phyloP scores from a whole-genome alignment of 2,113 vertebrate species.

The Microtus ochrogaster region DNA sequence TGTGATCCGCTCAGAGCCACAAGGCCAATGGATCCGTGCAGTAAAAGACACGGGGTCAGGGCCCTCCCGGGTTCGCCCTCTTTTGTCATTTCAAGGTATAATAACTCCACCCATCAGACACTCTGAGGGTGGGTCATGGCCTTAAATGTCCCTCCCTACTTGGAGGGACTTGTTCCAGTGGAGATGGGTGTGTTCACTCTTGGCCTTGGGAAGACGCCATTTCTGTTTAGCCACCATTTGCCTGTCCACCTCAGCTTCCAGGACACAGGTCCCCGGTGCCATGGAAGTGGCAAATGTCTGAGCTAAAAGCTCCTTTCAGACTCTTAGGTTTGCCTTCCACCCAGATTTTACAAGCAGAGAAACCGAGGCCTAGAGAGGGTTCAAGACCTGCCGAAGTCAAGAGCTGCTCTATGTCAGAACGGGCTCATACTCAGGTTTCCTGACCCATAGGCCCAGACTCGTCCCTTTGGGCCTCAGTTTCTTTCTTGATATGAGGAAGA shows the following conservation, averaged over 20 bases:
- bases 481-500: background rate
- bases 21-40: background rate
- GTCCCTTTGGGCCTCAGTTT: background rate
- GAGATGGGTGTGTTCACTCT: background rate
- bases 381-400: background rate
- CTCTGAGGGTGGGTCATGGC: background rate
- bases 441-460: background rate
- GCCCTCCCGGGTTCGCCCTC: background rate
- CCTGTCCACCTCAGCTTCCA: background rate
- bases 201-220: background rate
- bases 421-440: background rate
- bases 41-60: no score
- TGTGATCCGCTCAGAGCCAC: background rate
- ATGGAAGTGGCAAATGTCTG: background rate
- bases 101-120: background rate
- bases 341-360: background rate
- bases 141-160: background rate
- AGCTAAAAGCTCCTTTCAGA: background rate
- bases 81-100: background rate
- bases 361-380: background rate
- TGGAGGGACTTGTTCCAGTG: background rate
- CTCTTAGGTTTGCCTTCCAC: background rate
- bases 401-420: background rate
- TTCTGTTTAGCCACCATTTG: background rate
- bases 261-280: background rate